Evolutionary conservation across 2,113 vertebrate species (phyloP).

Genomic region (Nasalis larvatus): DNA sequence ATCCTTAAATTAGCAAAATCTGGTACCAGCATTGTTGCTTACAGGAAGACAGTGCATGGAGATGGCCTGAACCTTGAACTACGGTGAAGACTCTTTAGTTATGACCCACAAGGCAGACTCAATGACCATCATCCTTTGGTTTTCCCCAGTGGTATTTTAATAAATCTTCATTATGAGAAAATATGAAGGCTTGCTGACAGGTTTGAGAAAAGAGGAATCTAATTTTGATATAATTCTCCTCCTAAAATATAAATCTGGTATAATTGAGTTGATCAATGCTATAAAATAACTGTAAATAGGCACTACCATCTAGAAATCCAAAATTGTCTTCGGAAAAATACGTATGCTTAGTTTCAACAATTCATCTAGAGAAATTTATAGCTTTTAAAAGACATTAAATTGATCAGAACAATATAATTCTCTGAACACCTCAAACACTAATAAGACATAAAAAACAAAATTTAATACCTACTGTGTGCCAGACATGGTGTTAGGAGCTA

Average conservation of each 20-base stretch:
- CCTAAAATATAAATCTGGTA: not conserved
- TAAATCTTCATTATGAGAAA: constrained; percentile 1
- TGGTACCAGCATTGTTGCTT: not conserved
- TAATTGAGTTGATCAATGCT: not conserved
- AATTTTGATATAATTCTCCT: not conserved
- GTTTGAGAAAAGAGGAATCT: not conserved
- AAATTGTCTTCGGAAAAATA: constrained; percentile 3
- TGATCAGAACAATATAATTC: not conserved
- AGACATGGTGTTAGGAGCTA: not conserved
- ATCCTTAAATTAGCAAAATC: not conserved
- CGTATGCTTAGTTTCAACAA: not conserved
- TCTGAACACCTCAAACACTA: not conserved
- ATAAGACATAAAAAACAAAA: not conserved
- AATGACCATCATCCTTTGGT: not conserved
- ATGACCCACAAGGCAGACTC: not conserved
- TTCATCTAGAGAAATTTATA: constrained; percentile 3
- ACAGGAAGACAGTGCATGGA: not conserved
- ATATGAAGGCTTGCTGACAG: not conserved
- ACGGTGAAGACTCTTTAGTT: not conserved
- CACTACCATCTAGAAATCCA: not conserved
- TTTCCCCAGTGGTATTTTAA: not conserved
- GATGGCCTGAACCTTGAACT: not conserved
- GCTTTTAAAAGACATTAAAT: not conserved
- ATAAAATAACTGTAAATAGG: not conserved
- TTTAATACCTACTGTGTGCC: not conserved